Percentiles rank a stretch among this genome's conserved stretches.
These are phyloP conservation scores for Hippoglossus stenolepis DNA, from an alignment of 2,113 vertebrate species.

Conservation along the genomic window DNA sequence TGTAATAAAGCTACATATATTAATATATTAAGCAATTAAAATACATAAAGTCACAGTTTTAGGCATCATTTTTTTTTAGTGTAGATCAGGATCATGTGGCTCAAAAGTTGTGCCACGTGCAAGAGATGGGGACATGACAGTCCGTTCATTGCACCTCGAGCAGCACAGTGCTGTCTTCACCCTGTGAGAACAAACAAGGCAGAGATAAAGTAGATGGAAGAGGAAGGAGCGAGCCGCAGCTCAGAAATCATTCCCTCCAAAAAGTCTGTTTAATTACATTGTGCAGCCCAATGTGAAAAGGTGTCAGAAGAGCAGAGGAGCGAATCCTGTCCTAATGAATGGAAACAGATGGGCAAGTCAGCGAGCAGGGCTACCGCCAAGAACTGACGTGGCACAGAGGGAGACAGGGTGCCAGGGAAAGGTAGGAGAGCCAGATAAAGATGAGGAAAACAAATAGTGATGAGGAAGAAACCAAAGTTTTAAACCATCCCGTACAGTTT, in stretches of 20 bases:
- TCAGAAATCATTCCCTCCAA: constrained; percentile 64
- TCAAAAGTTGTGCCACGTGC: background rate
- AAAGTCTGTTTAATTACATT: constrained; percentile 79
- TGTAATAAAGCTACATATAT: too few relatives aligned
- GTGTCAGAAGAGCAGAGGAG: constrained; percentile 80
- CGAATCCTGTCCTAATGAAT: constrained; percentile 84
- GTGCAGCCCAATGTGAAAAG: constrained; percentile 80
- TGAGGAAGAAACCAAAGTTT: background rate
- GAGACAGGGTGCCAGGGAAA: constrained; percentile 6
- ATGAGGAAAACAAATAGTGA: constrained; percentile 29
- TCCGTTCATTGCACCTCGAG: constrained; percentile 10
- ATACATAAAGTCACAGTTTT: too few relatives aligned
- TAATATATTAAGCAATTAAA: too few relatives aligned
- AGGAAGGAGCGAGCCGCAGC: constrained; percentile 37
- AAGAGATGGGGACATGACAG: constrained; percentile 10
- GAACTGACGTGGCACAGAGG: constrained; percentile 60
- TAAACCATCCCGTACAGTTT: background rate
- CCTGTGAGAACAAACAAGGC: constrained; percentile 35
- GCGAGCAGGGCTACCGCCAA: constrained; percentile 69
- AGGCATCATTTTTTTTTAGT: too few relatives aligned
- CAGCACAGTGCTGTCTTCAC: constrained; percentile 6
- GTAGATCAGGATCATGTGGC: too few relatives aligned
- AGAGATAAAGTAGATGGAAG: constrained; percentile 49
- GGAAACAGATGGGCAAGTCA: constrained; percentile 82
- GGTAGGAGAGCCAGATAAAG: constrained; percentile 35